A percentile compares a stretch with the other conserved stretches of the same genome.
Evolutionary conservation across 2,888 invertebrate species (phyloP).

Genomic region (Catocala nupta): DNA sequence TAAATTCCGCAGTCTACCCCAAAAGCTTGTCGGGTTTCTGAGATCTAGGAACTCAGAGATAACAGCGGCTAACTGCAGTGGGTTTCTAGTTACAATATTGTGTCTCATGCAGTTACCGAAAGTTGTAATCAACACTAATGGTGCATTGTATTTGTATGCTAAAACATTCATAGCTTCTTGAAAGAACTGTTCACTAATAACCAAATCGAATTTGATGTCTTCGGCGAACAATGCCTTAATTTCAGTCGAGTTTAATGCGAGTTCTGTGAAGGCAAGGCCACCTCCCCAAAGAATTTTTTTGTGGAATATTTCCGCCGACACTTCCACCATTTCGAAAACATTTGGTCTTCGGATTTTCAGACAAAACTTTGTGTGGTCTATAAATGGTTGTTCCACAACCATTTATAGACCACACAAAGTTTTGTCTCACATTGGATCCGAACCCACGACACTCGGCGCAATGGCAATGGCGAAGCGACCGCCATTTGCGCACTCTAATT

Average conservation of each 20-base stretch:
- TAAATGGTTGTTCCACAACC: too few species aligned
- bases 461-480: too few species aligned
- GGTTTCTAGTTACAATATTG: conserved; percentile 73
- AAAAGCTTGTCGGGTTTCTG: conserved; percentile 83
- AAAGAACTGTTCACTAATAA: conserved; percentile 82
- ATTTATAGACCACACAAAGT: too few species aligned
- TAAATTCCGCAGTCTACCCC: conserved; percentile 81
- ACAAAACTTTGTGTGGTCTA: too few species aligned
- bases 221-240: conserved; percentile 66
- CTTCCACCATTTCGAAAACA: conserved; percentile 72
- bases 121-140: conserved; percentile 74
- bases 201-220: conserved; percentile 77
- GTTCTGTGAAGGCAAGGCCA: conserved; percentile 71
- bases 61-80: conserved; percentile 74
- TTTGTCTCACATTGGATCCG: too few species aligned
- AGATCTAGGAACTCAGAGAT: conserved; percentile 73
- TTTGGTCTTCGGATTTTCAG: too few species aligned
- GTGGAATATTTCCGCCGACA: conserved; percentile 74
- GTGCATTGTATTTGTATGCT: conserved; percentile 80
- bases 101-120: conserved; percentile 80
- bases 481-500: too few species aligned
- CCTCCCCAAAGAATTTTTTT: conserved; percentile 72
- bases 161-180: conserved; percentile 79
- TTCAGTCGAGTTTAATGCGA: conserved; percentile 68
- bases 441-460: too few species aligned